phyloP scores from a whole-genome alignment of 2,888 invertebrate species.

The Gandaritis pyraliata region DNA sequence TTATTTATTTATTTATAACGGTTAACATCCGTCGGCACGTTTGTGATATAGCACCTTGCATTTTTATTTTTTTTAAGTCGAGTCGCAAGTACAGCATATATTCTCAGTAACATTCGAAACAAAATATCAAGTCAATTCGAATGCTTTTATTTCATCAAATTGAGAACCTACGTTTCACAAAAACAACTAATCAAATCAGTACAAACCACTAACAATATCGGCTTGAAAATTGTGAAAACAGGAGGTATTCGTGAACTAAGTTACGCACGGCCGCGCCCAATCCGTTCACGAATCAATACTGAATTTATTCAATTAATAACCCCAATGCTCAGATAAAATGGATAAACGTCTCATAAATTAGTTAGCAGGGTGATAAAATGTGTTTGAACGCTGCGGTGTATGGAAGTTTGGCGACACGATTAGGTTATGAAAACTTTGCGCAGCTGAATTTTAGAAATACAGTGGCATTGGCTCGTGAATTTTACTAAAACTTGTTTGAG shows the following conservation, averaged over 20 bases:
- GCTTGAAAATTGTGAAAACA: slow-evolving; percentile 1
- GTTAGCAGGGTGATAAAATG: slow-evolving; percentile 49
- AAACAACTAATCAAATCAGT: slow-evolving; percentile 10
- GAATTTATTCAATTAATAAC: slow-evolving; percentile 56
- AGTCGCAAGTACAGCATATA: too few species aligned
- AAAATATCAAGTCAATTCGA: neutral
- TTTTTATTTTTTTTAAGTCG: too few species aligned
- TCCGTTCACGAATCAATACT: slow-evolving; percentile 46
- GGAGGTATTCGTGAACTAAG: slow-evolving; percentile 31
- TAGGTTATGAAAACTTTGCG: slow-evolving; percentile 28
- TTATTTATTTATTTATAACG: too few species aligned
- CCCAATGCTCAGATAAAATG: slow-evolving; percentile 46
- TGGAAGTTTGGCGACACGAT: slow-evolving; percentile 29
- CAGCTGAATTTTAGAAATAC: neutral
- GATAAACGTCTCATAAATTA: slow-evolving; percentile 57
- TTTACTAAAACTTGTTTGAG: slow-evolving; percentile 1
- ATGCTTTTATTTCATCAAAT: neutral
- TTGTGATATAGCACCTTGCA: too few species aligned
- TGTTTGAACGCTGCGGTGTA: slow-evolving; percentile 33
- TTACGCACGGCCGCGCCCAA: slow-evolving; percentile 36
- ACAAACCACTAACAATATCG: slow-evolving; percentile 4
- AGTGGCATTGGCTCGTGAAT: slow-evolving; percentile 3
- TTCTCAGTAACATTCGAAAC: neutral
- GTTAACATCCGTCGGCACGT: too few species aligned
- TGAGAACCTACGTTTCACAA: neutral